Evolutionary conservation across 2,888 invertebrate species (phyloP).

Genomic region (Gymnocheta viridis): DNA sequence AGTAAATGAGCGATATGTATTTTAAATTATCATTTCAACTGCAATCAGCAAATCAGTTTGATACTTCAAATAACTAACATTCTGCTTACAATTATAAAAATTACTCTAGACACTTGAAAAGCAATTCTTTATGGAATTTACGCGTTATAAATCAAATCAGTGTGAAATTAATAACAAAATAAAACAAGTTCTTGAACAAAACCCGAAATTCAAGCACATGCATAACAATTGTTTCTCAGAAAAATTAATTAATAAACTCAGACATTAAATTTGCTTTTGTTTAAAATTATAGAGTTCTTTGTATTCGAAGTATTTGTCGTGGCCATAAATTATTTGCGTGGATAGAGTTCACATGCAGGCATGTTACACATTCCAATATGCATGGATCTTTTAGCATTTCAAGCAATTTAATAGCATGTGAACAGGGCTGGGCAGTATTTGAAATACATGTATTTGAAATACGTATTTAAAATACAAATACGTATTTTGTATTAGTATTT

Average conservation of each 20-base stretch:
- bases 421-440: too few relatives aligned
- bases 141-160: neutral
- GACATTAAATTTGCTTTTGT: neutral
- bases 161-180: neutral
- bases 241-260: neutral
- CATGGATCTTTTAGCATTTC: too few relatives aligned
- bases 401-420: too few relatives aligned
- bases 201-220: neutral
- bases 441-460: too few relatives aligned
- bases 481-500: too few relatives aligned
- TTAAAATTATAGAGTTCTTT: neutral
- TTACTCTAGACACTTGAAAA: neutral
- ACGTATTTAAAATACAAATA: too few relatives aligned
- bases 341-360: too few relatives aligned
- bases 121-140: neutral
- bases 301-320: neutral
- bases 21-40: neutral
- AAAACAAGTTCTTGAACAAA: neutral
- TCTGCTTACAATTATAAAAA: neutral
- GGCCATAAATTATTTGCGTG: neutral
- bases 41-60: neutral
- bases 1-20: too few relatives aligned
- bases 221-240: neutral
- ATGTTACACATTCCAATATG: too few relatives aligned
- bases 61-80: neutral